phyloP scores from a whole-genome alignment of 2,888 invertebrate species.

The Apamea crenata region DNA sequence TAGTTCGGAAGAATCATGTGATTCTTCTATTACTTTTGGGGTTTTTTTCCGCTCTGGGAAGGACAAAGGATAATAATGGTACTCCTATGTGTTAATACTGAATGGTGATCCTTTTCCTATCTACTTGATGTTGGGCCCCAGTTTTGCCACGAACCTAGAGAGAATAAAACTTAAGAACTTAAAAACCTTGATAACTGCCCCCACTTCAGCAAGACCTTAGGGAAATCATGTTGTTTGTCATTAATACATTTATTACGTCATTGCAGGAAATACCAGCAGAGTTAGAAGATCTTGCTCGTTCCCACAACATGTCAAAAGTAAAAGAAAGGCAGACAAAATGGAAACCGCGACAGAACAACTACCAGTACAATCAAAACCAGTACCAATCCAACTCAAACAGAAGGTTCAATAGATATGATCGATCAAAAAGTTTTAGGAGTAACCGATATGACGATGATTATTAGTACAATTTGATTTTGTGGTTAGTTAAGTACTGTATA shows the following conservation, averaged over 20 bases:
- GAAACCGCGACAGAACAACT: slow-evolving; percentile 70
- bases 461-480: slow-evolving; percentile 10
- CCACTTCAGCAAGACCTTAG: neutral
- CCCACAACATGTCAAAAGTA: slow-evolving; percentile 71
- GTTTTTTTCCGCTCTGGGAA: no score
- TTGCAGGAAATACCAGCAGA: slow-evolving; percentile 82
- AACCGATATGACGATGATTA: slow-evolving; percentile 62
- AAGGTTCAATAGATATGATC: slow-evolving; percentile 51
- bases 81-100: neutral
- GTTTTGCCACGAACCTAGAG: neutral
- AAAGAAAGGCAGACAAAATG: slow-evolving; percentile 72
- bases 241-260: slow-evolving; percentile 18
- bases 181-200: neutral
- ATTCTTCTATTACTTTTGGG: neutral
- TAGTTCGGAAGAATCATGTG: neutral
- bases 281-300: slow-evolving; percentile 76
- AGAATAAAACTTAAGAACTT: neutral
- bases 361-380: slow-evolving; percentile 67
- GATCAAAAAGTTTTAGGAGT: slow-evolving; percentile 36
- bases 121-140: neutral
- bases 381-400: slow-evolving; percentile 68
- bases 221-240: neutral
- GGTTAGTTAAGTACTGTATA: slow-evolving; percentile 14
- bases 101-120: neutral
- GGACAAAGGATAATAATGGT: neutral